These are phyloP conservation scores for Cottus gobio DNA, from an alignment of 2,113 vertebrate genomes.

Conservation along the genomic window DNA sequence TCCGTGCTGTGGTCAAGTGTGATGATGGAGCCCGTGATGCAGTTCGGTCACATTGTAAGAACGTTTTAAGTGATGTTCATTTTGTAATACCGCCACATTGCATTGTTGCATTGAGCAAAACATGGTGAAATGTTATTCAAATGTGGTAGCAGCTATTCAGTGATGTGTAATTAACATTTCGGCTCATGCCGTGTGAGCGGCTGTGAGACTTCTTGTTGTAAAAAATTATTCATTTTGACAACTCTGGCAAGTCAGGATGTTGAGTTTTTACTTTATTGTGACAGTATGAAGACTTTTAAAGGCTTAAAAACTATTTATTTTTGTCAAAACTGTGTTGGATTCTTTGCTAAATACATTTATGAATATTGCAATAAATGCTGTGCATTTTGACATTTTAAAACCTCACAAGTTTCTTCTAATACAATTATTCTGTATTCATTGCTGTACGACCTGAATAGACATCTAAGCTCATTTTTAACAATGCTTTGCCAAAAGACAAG, in stretches of 20 bases:
- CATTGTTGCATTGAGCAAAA: constrained; percentile 43
- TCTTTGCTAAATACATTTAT: constrained; percentile 73
- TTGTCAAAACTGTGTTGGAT: constrained; percentile 67
- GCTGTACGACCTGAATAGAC: neutral
- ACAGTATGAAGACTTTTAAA: constrained; percentile 64
- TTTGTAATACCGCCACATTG: constrained; percentile 33
- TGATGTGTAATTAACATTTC: constrained; percentile 55
- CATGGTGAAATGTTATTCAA: constrained; percentile 50
- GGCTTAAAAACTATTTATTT: constrained; percentile 78
- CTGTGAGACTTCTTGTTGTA: constrained; percentile 30
- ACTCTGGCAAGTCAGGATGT: constrained; percentile 55
- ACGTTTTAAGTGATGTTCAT: constrained; percentile 22
- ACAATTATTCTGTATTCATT: neutral
- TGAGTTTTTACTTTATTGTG: constrained; percentile 65
- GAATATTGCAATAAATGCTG: constrained; percentile 79
- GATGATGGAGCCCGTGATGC: constrained; percentile 29
- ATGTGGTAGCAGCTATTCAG: constrained; percentile 65
- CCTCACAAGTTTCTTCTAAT: neutral
- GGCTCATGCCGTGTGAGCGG: constrained; percentile 37
- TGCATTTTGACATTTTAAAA: constrained; percentile 72
- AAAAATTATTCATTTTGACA: constrained; percentile 41
- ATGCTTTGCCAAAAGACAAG: constrained; percentile 19
- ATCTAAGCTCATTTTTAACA: neutral
- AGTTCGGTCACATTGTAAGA: constrained; percentile 35
- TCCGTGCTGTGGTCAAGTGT: constrained; percentile 41